These are phyloP conservation scores for Sebastes steindachneri DNA, from an alignment of 2,797 vertebrate genomes.

Conservation along the genomic window DNA sequence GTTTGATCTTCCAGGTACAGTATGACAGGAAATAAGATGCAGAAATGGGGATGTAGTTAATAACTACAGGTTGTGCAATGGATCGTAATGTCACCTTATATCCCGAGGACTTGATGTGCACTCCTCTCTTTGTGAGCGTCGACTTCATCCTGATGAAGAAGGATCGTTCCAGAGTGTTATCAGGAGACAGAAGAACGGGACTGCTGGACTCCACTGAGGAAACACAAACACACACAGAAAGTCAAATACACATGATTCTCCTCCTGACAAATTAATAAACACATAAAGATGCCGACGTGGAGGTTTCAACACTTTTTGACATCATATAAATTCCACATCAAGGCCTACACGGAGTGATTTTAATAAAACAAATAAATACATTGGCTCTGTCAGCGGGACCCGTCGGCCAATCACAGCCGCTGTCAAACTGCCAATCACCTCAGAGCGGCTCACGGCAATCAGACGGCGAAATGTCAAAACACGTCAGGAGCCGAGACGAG, in stretches of 20 bases:
- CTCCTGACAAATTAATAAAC: neutral
- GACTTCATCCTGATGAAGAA: slow-evolving; percentile 99
- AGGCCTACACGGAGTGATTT: neutral
- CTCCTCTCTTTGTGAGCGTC: slow-evolving; percentile 97
- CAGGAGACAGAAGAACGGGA: slow-evolving; percentile 91
- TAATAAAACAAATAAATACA: slow-evolving; percentile 28
- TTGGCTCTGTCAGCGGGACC: neutral
- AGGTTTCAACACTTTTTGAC: neutral
- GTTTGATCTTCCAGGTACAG: too few species aligned
- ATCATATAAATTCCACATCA: neutral
- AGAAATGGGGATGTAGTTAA: too few species aligned
- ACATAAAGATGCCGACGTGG: neutral
- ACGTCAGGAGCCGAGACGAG: slow-evolving; percentile 4
- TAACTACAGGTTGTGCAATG: too few species aligned
- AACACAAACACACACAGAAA: slow-evolving; percentile 40
- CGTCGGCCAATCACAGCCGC: slow-evolving; percentile 35
- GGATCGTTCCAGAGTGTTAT: slow-evolving; percentile 94
- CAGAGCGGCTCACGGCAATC: neutral
- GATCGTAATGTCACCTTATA: slow-evolving; percentile 83
- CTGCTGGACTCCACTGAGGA: slow-evolving; percentile 93
- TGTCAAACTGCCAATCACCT: slow-evolving; percentile 29
- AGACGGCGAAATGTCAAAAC: slow-evolving; percentile 32
- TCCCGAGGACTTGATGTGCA: slow-evolving; percentile 99
- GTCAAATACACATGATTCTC: neutral
- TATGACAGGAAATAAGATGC: too few species aligned